Base-by-base conservation (phyloP, 1,140 invertebrate genomes). In the Drosophila neocordata region DNA sequence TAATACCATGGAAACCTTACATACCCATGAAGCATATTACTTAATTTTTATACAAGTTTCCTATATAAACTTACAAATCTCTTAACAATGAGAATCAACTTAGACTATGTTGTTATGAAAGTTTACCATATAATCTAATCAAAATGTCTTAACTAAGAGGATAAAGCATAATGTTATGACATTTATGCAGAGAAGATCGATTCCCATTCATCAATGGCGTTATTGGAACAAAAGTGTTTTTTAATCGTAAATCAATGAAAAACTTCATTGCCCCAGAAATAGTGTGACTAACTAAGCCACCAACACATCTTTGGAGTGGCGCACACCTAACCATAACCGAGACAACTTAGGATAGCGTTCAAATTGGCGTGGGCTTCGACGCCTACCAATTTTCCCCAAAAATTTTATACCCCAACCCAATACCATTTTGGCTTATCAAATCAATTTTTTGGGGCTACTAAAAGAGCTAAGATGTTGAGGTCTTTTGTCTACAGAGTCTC, bases 371-470 rank as follows among this genome's bases (percentile, higher is more conserved):
- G 67, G 70, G 81, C 56, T 61, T 66, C 35, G 18, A 76, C 82
- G 82, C 82, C 82, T 82, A 85, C 82, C 52, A 78, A 73, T 59
- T 76, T 76, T 69, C 59, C 59, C 41, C 27, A 5, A 31, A 31
- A 64, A 48, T 20, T 48, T 48, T 44, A 2, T 24, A 24, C 73
- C 62, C 35, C 61, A 74, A 20, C 44, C 20, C n/a, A 48, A 77
- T 44, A 69, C 22, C 48, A 61, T 63, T 76, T 76, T 76, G 79
- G 65, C 75, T 87, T 87, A 87, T 87, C 82, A 77, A 84, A 77
- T 77, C 62, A 68, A 77, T 85, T 83, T 79, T 55, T 57, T 31
- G 38, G 51, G 52, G 69, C 60, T 65, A 69, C 66, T 60, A 70
- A 60, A 48, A 53, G 51, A 66, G 63, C 37, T n/a, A 24, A 58